Base-by-base conservation (phyloP, 2,113 vertebrate genomes). In the Empidonax alnorum region DNA sequence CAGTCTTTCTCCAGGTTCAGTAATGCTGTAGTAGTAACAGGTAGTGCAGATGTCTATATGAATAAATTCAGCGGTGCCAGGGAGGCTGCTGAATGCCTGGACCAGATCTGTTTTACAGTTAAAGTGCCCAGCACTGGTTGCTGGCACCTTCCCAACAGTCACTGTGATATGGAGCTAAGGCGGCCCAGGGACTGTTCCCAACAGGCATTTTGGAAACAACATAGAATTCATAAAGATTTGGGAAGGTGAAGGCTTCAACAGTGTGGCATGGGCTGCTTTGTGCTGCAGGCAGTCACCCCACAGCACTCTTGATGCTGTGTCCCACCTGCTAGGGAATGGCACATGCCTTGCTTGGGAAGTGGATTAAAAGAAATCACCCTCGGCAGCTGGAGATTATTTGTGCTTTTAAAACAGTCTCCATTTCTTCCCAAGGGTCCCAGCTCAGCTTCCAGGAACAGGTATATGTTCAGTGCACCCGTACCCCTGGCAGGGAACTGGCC, bases 231-330 rank as follows among this genome's bases (percentile, higher is more conserved):
- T 24, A 46, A 55, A 84, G 7, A 10, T 39, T 42, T 67, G 59
- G 74, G 53, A 84, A 88, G 37, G 39, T n/a, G 30, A 66, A 59
- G 31, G 20, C 39, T 61, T 90, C 5, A 18, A 3, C 8, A 35
- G 31, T 14, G 9, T 3, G 22, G 6, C 49, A 27, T 4, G 21
- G 59, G 21, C 41, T 80, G 37, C 67, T 67, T 44, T 33, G n/a
- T 2, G 3, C 11, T 2, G 12, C 61, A 3, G 14, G 49, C 7
- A 4, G 12, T 73, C 37, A 37, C 18, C 35, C 42, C 23, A 41
- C 0, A 18, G 42, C 61, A 74, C 30, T 62, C 33, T 61, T 4
- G 2, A 28, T 1, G 0, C 58, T 0, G 0, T 23, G 41, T 52
- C 28, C 56, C 17, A 3, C 49, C 84, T 56, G 12, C 3, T 14